phyloP scores from a whole-genome alignment of 2,888 invertebrate genomes.

The Ectropis crepuscularia region DNA sequence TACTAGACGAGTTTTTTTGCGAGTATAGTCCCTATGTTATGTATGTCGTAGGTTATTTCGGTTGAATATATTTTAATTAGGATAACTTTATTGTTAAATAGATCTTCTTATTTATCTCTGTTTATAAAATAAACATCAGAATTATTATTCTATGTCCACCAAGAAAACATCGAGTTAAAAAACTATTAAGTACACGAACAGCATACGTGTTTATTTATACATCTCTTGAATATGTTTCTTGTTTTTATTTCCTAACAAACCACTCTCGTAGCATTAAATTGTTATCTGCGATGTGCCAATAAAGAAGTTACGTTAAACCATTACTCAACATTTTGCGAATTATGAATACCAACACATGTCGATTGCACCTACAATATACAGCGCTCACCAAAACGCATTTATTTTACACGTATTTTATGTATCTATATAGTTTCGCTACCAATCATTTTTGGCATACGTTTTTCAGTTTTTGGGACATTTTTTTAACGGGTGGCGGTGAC shows the following conservation, averaged over 20 bases:
- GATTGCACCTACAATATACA: background rate
- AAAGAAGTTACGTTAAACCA: background rate
- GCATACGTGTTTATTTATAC: background rate
- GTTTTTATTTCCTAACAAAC: constrained; percentile 9
- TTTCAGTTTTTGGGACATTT: constrained; percentile 27
- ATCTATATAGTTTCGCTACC: constrained; percentile 5
- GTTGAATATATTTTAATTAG: too few relatives aligned
- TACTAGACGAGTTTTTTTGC: too few relatives aligned
- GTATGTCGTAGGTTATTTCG: too few relatives aligned
- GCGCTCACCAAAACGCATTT: constrained; percentile 9
- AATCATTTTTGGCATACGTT: constrained; percentile 1
- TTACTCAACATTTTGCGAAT: constrained; percentile 8
- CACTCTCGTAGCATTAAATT: background rate
- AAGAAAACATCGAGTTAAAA: too few relatives aligned
- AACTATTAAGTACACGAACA: too few relatives aligned
- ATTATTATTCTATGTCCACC: too few relatives aligned
- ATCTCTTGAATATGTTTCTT: background rate
- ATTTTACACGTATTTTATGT: constrained; percentile 2
- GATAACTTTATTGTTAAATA: too few relatives aligned
- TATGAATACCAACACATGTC: background rate
- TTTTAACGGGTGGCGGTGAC: constrained; percentile 11
- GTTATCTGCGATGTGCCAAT: constrained; percentile 11
- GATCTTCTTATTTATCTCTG: too few relatives aligned
- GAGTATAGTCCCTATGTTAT: too few relatives aligned
- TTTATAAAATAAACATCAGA: too few relatives aligned